Conservation (phyloP, 2,888 invertebrate species). For the Epinotia nisella region DNA sequence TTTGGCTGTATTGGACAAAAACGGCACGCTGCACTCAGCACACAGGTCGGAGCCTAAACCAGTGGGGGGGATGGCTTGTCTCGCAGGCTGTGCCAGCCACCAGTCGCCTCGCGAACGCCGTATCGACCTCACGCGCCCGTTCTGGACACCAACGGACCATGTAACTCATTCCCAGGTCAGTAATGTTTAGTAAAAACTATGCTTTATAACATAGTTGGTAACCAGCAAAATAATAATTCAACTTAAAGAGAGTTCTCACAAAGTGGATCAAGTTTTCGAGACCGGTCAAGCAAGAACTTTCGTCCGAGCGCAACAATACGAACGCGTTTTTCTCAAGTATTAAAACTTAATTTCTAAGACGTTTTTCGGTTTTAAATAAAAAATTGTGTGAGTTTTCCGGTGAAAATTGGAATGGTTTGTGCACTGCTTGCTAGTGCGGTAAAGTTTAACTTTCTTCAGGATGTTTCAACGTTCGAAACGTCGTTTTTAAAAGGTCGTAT, state of each 20-base stretch:
- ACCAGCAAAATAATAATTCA: not conserved
- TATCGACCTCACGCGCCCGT: not conserved
- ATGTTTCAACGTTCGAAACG: not conserved
- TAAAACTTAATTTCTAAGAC: conserved; percentile 10
- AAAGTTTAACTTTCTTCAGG: not conserved
- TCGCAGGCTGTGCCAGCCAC: not conserved
- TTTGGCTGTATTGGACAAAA: too few species aligned
- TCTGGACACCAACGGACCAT: not conserved
- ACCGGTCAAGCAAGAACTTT: conserved; percentile 34
- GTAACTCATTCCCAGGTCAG: conserved; percentile 17
- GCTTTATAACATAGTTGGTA: not conserved
- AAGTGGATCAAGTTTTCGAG: conserved; percentile 12
- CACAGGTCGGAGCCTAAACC: not conserved
- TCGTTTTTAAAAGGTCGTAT: not conserved
- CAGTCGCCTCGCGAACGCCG: not conserved
- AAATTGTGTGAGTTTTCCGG: not conserved
- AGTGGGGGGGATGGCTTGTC: conserved; percentile 2
- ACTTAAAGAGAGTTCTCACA: not conserved
- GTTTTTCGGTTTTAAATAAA: not conserved
- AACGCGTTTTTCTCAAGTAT: conserved; percentile 14
- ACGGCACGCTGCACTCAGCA: not conserved
- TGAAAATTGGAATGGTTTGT: not conserved
- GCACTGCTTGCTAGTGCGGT: not conserved
- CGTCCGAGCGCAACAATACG: conserved; percentile 8
- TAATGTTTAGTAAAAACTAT: not conserved